These are phyloP conservation scores for Actinernus sp. DNA, from an alignment of 92 coral and sea anemone species.

Conservation along the genomic window DNA sequence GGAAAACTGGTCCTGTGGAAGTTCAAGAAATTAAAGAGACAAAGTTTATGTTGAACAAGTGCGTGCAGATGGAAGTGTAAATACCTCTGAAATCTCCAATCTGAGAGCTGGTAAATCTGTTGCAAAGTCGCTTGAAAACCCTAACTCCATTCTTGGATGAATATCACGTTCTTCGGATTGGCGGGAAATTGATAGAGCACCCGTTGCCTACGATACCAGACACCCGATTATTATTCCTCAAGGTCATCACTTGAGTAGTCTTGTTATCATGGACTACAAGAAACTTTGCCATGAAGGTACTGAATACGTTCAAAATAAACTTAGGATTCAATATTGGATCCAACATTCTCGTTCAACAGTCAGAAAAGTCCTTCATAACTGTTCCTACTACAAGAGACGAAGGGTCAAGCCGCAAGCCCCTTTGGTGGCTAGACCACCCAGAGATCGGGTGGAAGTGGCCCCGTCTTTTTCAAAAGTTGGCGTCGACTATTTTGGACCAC, in stretches of 20 bases:
- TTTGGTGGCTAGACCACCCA: conserved; percentile 16
- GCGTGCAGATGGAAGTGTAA: no score
- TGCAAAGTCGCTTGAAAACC: conserved; percentile 16
- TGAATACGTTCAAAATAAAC: conserved; percentile 15
- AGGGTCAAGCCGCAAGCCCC: conserved; percentile 29
- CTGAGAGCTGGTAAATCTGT: not conserved
- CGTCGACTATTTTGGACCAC: conserved; percentile 46
- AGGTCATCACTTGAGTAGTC: conserved; percentile 24
- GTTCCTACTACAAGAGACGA: conserved; percentile 15
- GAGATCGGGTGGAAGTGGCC: conserved; percentile 33
- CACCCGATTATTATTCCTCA: conserved; percentile 41
- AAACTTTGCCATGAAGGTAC: conserved; percentile 15
- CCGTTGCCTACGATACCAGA: conserved; percentile 17
- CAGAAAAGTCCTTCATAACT: conserved; percentile 11
- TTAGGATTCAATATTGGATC: conserved; percentile 11
- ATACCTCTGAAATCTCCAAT: no score
- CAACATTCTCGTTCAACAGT: conserved; percentile 18
- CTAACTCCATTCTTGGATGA: conserved; percentile 38
- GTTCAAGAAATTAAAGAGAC: no score
- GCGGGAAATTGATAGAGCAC: conserved; percentile 41
- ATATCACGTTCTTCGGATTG: conserved; percentile 28
- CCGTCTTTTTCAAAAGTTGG: conserved; percentile 43
- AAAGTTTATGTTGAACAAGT: conserved; percentile 24
- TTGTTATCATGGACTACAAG: conserved; percentile 23
- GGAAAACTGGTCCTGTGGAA: no score